phyloP scores from a whole-genome alignment of 2,888 invertebrate species.

The Aricia artaxerxes region DNA sequence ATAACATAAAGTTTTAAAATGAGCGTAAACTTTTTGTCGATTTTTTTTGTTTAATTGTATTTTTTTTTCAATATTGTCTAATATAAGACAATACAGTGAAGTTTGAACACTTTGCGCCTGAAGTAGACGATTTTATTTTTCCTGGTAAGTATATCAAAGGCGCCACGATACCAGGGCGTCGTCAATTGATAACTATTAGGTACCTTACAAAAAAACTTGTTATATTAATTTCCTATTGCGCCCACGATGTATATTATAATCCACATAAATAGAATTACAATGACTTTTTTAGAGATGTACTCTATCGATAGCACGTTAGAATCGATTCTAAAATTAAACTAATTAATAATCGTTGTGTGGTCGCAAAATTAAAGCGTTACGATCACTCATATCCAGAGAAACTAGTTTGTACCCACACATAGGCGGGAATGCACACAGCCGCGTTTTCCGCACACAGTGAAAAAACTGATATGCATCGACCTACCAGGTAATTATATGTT shows the following conservation, averaged over 20 bases:
- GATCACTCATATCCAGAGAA: constrained; percentile 66
- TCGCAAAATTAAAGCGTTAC: constrained; percentile 52
- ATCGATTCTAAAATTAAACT: constrained; percentile 50
- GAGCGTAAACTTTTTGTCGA: no score
- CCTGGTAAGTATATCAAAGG: neutral
- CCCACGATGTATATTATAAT: neutral
- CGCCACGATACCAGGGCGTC: neutral
- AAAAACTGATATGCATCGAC: constrained; percentile 75
- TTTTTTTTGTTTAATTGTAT: no score
- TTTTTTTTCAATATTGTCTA: no score
- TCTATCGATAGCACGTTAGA: constrained; percentile 9
- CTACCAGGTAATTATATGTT: constrained; percentile 80
- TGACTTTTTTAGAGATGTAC: neutral
- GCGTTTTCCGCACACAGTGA: constrained; percentile 44
- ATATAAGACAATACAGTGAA: no score
- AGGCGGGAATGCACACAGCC: constrained; percentile 42
- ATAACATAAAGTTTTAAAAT: no score
- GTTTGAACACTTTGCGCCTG: neutral
- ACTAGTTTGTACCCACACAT: constrained; percentile 60
- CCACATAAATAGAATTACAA: neutral
- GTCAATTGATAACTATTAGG: neutral
- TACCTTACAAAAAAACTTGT: neutral
- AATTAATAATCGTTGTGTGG: constrained; percentile 63
- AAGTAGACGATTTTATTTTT: neutral
- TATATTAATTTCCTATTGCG: constrained; percentile 6